Conservation (phyloP, 2,888 invertebrate genomes). For the Rotaria magnacalcarata region DNA sequence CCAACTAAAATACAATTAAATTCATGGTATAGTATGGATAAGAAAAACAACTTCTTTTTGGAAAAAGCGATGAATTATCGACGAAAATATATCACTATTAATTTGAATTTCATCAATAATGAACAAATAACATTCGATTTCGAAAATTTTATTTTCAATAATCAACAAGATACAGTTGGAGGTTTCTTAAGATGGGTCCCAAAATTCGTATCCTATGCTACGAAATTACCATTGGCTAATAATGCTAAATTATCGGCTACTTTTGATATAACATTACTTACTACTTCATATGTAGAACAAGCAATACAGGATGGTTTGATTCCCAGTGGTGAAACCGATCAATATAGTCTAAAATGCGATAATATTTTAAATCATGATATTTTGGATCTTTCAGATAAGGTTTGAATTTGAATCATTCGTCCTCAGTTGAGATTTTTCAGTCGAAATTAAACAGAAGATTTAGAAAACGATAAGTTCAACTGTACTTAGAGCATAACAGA, state of each 20-base stretch:
- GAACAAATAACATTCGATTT: not conserved
- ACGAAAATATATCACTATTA: not conserved
- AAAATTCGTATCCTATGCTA: not conserved
- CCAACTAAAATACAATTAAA: not conserved
- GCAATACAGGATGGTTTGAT: not conserved
- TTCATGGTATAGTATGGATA: not conserved
- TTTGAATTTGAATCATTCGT: not conserved
- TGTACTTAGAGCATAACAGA: no score
- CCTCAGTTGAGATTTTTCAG: no score
- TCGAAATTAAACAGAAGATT: no score
- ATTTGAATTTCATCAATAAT: not conserved
- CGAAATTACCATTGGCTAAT: not conserved
- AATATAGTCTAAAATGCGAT: not conserved
- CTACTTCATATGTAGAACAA: not conserved
- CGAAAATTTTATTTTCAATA: not conserved
- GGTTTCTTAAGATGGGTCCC: slow-evolving; percentile 20
- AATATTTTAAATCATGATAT: not conserved
- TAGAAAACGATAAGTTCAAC: no score
- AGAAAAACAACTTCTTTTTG: not conserved
- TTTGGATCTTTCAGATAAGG: not conserved
- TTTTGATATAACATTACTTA: not conserved
- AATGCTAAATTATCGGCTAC: not conserved
- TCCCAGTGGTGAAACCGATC: not conserved
- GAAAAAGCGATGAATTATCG: not conserved
- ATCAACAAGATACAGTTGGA: not conserved